Evolutionary conservation across 2,113 vertebrate species (phyloP), one percentile per base, ranked within the genome.

Genomic region (Chauna torquata): DNA sequence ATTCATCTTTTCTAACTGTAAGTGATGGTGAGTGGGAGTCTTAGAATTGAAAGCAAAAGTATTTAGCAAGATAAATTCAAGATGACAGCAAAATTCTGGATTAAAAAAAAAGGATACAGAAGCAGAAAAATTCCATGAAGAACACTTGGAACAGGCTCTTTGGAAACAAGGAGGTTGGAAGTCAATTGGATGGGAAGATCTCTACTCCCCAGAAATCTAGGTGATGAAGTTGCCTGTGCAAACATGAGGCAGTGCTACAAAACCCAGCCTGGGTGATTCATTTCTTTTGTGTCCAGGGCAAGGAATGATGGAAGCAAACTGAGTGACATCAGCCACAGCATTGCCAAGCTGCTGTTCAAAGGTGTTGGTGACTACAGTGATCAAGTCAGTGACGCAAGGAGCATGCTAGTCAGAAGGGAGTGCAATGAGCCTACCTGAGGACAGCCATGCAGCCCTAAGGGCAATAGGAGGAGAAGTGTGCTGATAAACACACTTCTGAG

Each of bases 11-110:
- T 78, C 54, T 66, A 81, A 38, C 5, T 42, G 55, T 75, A 96
- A 88, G 22, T 55, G 71, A 16, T 72, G 57, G 71, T 49, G 47
- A 38, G 38, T 95, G 47, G n/a, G 44, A 89, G 72, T 83, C 64
- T 62, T 75, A 34, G 54, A 97, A 94, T 78, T 76, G 62, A 96
- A 91, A 93, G 58, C 40, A 80, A 22, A 88, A 82, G 40, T 49
- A 84, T 88, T 87, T 90, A 76, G 25, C 54, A 66, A 84, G 82
- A 86, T 58, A 83, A 77, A 74, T 86, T 88, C 10, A 16, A 65
- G 68, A 54, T 47, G 72, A 69, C 42, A 89, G 55, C 40, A 90
- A 44, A 3, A 3, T 78, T 83, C 40, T 90, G 54, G 45, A 91
- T 84, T 40, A 3, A 44, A 50, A 61, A 95, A 36, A 11, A 22